Evolutionary conservation across 2,113 vertebrate genomes (phyloP), one percentile per base, ranked within the genome.

Genomic region (Lophotis ruficrista): DNA sequence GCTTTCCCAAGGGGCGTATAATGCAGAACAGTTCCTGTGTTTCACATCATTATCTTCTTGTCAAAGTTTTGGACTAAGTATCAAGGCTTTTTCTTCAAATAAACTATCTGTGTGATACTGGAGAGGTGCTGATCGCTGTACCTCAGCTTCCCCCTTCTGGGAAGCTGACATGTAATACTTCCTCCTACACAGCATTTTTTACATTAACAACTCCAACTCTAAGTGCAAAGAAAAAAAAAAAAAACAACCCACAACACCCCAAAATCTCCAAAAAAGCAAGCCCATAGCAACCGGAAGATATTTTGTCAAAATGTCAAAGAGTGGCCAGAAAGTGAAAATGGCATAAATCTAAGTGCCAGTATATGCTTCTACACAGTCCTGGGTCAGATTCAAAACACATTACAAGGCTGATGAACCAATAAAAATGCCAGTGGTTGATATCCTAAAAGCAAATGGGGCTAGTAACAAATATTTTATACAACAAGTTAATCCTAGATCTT

Each of bases 361-460:
- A 18, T n/a, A 21, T 47, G 58, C 41, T 83, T 83, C 56, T 70
- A 73, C 72, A 24, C 28, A 30, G 64, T 69, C 51, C 71, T 64
- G 51, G 47, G 80, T 70, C 71, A 80, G 82, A 50, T 68, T 89
- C 57, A 82, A 89, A 90, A 94, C 27, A 30, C 20, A 78, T 65
- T 95, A 92, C 73, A 90, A 95, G 77, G 69, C 72, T 87, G 85
- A 53, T 30, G 48, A 90, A 90, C 77, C 89, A 71, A 75, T 87
- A 94, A 94, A 96, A 90, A 84, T 21, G 57, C 20, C 77, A 92
- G 6, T 87, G 35, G 57, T 76, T 78, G 72, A 83, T 68, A 75
- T 24, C 47, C 61, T 78, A 77, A 93, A 93, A 87, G 69, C 48
- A 89, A 89, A 66, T 22, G 27, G 31, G 54, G 27, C 17, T 58